Percentiles rank a stretch among this genome's conserved stretches.
These are phyloP conservation scores for Yponomeuta malinellus DNA, from an alignment of 2,888 invertebrate species.

Conservation along the genomic window DNA sequence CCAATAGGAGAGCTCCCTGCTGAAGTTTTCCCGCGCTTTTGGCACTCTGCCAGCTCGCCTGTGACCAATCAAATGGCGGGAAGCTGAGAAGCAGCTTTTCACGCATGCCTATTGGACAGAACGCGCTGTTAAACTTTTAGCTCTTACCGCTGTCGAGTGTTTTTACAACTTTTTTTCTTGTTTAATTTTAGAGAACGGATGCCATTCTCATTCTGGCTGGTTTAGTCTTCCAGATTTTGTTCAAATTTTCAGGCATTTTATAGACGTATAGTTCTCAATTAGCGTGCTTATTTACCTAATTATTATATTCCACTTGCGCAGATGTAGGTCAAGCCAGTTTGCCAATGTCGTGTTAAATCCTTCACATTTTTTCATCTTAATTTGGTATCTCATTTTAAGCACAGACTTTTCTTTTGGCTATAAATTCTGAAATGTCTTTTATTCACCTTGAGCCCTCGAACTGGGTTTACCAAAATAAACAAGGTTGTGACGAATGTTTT, in stretches of 20 bases:
- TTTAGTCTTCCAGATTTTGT: background rate
- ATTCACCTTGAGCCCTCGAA: background rate
- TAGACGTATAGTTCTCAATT: too few species aligned
- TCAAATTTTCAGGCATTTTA: background rate
- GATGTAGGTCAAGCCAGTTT: background rate
- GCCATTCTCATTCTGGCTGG: slow-evolving; percentile 23
- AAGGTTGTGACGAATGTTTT: slow-evolving; percentile 35
- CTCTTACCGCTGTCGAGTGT: slow-evolving; percentile 32
- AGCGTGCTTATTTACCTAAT: too few species aligned
- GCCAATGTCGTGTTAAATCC: background rate
- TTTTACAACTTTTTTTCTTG: slow-evolving; percentile 30
- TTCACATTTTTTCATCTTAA: background rate
- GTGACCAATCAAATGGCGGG: slow-evolving; percentile 56
- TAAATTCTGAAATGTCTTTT: background rate
- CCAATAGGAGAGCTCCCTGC: slow-evolving; percentile 54
- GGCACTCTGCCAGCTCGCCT: slow-evolving; percentile 53
- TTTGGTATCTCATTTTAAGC: background rate
- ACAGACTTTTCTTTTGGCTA: background rate
- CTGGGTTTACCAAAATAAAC: slow-evolving; percentile 33
- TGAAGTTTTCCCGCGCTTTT: slow-evolving; percentile 63
- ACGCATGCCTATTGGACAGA: slow-evolving; percentile 37
- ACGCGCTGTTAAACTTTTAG: slow-evolving; percentile 34
- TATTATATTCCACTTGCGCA: background rate
- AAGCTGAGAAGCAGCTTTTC: slow-evolving; percentile 40
- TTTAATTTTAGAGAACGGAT: slow-evolving; percentile 1